A percentile compares a stretch with the other conserved stretches of the same genome.
These are phyloP conservation scores for Gymnoscopelus microlampas DNA, from an alignment of 2,797 vertebrate species.

Conservation along the genomic window DNA sequence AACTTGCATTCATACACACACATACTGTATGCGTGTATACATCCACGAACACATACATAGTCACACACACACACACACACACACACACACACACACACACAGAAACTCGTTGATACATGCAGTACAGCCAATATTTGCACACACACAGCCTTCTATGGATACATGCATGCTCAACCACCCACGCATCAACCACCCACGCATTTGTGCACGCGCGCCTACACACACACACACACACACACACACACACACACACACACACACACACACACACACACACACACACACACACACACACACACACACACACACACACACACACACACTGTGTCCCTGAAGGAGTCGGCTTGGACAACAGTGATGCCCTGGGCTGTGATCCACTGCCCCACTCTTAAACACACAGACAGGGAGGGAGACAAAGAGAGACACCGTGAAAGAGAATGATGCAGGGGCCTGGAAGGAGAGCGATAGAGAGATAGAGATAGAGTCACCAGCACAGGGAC, in stretches of 20 bases:
- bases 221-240: slow-evolving; percentile 25
- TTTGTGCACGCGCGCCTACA: neutral
- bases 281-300: neutral
- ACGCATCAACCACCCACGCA: slow-evolving; percentile 42
- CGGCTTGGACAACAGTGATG: slow-evolving; percentile 63
- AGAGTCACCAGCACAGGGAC: no score
- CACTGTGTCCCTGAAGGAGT: slow-evolving; percentile 57
- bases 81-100: slow-evolving; percentile 18
- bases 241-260: slow-evolving; percentile 9
- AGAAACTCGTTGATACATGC: neutral
- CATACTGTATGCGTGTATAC: no score
- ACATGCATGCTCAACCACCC: slow-evolving; percentile 21
- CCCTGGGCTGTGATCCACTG: slow-evolving; percentile 65
- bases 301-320: slow-evolving; percentile 23
- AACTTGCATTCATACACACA: neutral
- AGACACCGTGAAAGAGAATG: slow-evolving; percentile 9
- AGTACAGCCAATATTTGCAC: neutral
- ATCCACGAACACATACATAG: no score
- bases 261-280: neutral
- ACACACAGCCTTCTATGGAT: slow-evolving; percentile 16
- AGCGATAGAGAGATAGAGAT: no score
- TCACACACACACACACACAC: slow-evolving; percentile 29
- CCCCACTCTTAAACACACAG: slow-evolving; percentile 45
- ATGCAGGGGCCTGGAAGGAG: no score
- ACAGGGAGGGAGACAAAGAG: slow-evolving; percentile 15